Percentiles rank a stretch among this genome's conserved stretches.
phyloP scores from a whole-genome alignment of 2,888 invertebrate species.

The Crematogaster levior region DNA sequence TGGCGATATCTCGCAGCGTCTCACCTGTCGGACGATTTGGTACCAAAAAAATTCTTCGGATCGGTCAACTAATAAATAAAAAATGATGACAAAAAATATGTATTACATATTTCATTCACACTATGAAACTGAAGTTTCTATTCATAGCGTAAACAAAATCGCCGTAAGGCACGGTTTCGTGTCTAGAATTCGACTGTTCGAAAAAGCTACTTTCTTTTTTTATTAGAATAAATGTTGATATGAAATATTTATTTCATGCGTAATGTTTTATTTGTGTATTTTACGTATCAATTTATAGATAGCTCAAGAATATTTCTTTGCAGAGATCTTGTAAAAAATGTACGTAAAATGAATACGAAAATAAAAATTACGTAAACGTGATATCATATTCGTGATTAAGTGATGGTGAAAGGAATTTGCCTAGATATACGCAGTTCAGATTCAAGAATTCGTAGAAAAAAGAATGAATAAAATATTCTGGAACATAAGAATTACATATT shows the following conservation, averaged over 20 bases:
- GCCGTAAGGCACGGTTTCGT: neutral
- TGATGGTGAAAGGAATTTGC: slow-evolving; percentile 4
- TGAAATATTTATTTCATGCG: slow-evolving; percentile 10
- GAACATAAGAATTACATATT: neutral
- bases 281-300: neutral
- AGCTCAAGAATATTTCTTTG: slow-evolving; percentile 9
- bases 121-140: neutral
- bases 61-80: neutral
- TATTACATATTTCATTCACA: neutral
- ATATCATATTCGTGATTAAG: slow-evolving; percentile 10
- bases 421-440: neutral
- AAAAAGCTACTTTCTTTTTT: neutral
- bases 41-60: neutral
- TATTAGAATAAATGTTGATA: neutral
- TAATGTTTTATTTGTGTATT: neutral
- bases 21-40: neutral
- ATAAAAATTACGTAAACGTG: slow-evolving; percentile 32
- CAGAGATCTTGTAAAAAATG: slow-evolving; percentile 24
- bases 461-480: neutral
- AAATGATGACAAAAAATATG: neutral
- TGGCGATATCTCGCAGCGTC: neutral
- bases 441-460: neutral
- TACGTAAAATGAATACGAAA: slow-evolving; percentile 35
- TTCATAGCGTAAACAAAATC: neutral
- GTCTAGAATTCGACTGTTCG: slow-evolving; percentile 4